Conservation (phyloP, 2,113 vertebrate genomes). For the Upupa epops region DNA sequence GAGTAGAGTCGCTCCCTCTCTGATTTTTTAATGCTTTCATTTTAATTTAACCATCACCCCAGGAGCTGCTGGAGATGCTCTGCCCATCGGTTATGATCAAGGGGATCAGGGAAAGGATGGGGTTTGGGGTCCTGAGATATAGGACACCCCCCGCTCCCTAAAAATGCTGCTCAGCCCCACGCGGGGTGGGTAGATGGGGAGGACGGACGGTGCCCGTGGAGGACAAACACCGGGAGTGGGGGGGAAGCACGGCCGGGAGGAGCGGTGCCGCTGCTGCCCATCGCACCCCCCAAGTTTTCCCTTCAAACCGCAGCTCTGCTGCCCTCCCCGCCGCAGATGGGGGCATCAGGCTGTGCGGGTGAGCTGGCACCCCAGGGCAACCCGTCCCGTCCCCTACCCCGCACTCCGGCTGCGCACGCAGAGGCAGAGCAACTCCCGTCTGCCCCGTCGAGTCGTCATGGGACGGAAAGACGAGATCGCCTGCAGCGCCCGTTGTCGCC, state of each 20-base stretch:
- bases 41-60: not conserved
- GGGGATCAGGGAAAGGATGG: not conserved
- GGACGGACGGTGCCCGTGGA: not conserved
- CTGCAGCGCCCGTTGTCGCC: not conserved
- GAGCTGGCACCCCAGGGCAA: not conserved
- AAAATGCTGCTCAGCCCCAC: not conserved
- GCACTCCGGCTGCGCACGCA: not conserved
- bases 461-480: not conserved
- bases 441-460: not conserved
- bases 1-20: fast-evolving
- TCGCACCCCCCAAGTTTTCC: fast-evolving
- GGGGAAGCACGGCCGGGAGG: not conserved
- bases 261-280: fast-evolving
- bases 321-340: not conserved
- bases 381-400: not conserved
- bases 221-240: not conserved
- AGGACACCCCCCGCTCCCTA: not conserved
- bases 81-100: not conserved
- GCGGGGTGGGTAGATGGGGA: not conserved
- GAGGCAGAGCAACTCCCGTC: not conserved
- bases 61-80: not conserved
- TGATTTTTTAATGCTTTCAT: not conserved
- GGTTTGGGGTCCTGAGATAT: not conserved
- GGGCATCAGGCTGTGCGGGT: not conserved
- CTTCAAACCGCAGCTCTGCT: not conserved